These are phyloP conservation scores for Pachyrhynchus sulphureomaculatus DNA, from an alignment of 1,140 invertebrate genomes.

Conservation along the genomic window DNA sequence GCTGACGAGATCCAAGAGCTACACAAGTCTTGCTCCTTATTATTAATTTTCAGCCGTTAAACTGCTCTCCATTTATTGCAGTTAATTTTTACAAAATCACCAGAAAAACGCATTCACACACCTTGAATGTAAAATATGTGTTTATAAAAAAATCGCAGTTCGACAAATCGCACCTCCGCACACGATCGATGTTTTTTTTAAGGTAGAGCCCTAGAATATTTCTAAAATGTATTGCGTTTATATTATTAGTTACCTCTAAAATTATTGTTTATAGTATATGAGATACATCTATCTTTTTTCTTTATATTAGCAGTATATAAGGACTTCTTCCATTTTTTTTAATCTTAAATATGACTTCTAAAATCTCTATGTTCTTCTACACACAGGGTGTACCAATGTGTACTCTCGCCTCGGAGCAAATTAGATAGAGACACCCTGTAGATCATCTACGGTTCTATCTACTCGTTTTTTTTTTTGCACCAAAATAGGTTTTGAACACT, in stretches of 20 bases:
- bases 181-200: constrained; percentile 11
- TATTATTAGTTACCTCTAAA: constrained; percentile 10
- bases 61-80: too few species aligned
- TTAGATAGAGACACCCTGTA: background rate
- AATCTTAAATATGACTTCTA: background rate
- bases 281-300: background rate
- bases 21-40: too few species aligned
- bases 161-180: constrained; percentile 14
- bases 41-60: too few species aligned
- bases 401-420: background rate
- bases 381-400: background rate
- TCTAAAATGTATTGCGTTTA: constrained; percentile 8
- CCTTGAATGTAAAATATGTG: too few species aligned
- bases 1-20: too few species aligned
- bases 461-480: constrained; percentile 19
- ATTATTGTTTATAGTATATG: constrained; percentile 4
- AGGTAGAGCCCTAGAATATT: background rate
- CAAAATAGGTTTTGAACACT: constrained; percentile 23
- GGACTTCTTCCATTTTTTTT: background rate
- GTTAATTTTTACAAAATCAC: too few species aligned
- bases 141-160: constrained; percentile 11
- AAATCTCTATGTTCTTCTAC: background rate
- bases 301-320: background rate
- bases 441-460: constrained; percentile 2
- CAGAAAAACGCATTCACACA: too few species aligned